A percentile compares a stretch with the other conserved stretches of the same genome.
phyloP scores from a whole-genome alignment of 2,113 vertebrate genomes.

The Passer domesticus region DNA sequence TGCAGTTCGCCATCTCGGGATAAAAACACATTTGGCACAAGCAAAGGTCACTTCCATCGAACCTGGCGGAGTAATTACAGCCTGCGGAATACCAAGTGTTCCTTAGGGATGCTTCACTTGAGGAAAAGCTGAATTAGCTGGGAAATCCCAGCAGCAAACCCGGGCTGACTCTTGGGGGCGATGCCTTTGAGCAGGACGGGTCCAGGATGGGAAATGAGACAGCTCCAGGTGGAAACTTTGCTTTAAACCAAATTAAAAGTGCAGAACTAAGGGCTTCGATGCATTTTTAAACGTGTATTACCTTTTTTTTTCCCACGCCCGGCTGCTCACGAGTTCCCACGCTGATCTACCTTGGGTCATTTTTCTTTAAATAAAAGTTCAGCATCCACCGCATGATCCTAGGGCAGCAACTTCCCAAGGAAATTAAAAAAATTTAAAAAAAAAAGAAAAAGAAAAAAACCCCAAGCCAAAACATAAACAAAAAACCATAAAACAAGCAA shows the following conservation, averaged over 20 bases:
- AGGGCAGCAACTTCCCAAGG: accelerated
- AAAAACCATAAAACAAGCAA: neutral
- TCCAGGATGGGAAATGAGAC: neutral
- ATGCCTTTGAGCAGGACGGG: neutral
- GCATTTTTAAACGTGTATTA: accelerated
- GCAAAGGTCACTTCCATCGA: neutral
- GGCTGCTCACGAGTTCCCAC: accelerated
- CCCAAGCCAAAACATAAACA: no score
- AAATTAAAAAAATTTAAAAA: neutral
- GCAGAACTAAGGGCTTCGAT: neutral
- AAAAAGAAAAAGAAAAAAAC: neutral
- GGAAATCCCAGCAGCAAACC: neutral
- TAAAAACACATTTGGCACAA: neutral
- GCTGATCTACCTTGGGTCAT: neutral
- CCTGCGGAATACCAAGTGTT: neutral
- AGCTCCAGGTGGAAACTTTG: neutral
- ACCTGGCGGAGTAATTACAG: neutral
- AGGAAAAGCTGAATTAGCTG: neutral
- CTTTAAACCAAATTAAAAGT: neutral
- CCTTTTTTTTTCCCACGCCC: accelerated
- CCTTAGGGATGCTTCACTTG: neutral
- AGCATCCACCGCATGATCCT: accelerated
- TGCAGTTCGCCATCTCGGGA: no score
- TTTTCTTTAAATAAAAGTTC: neutral
- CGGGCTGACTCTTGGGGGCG: accelerated